phyloP scores from a whole-genome alignment of 2,797 vertebrate species.

The Ispidina lecontei region DNA sequence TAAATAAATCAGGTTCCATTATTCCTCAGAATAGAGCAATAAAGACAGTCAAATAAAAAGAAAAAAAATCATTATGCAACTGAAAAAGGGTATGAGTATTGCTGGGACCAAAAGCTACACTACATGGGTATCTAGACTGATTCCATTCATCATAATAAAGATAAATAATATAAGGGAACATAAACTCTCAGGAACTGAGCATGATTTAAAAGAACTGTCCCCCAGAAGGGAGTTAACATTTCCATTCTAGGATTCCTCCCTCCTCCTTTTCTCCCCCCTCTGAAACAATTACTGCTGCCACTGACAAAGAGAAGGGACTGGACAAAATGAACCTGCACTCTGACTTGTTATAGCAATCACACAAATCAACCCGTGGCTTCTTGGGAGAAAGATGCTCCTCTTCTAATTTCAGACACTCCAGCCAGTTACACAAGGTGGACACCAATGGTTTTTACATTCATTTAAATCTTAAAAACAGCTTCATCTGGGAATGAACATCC shows the following conservation, averaged over 20 bases:
- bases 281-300: not conserved
- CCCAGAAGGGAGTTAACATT: not conserved
- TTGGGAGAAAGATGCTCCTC: not conserved
- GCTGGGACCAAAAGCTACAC: not conserved
- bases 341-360: not conserved
- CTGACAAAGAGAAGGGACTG: not conserved
- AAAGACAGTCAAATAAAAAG: not conserved
- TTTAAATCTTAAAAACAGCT: slow-evolving; percentile 7
- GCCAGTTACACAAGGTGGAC: not conserved
- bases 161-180: not conserved
- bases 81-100: not conserved
- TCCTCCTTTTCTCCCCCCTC: not conserved
- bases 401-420: not conserved
- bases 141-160: not conserved
- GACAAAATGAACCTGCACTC: not conserved
- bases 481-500: slow-evolving; percentile 31
- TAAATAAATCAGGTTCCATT: not conserved
- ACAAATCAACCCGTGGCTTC: not conserved
- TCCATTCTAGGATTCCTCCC: not conserved
- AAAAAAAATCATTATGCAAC: not conserved
- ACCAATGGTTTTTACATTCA: not conserved
- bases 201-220: not conserved
- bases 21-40: not conserved
- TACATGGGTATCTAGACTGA: not conserved
- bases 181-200: not conserved